A percentile compares a stretch with the other conserved stretches of the same genome.
Conservation (phyloP, 2,797 vertebrate species). For the Alauda arvensis region DNA sequence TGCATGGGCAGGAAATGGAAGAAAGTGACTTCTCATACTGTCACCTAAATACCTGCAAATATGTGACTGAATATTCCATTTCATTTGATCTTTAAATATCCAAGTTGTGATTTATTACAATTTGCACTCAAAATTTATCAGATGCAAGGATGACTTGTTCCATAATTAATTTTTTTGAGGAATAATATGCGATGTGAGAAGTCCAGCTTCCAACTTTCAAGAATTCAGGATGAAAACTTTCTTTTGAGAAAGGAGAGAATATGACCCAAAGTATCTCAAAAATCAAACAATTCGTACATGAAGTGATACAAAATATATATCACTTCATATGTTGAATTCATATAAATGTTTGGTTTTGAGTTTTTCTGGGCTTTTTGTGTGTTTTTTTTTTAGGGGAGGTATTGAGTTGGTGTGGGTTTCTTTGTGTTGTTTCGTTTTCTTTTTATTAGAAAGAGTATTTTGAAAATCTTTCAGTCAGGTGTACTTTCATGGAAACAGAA, state of each 20-base stretch:
- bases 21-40: background rate
- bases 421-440: background rate
- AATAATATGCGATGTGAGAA: background rate
- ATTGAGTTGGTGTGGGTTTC: background rate
- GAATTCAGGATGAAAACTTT: background rate
- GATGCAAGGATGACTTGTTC: background rate
- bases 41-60: background rate
- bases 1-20: background rate
- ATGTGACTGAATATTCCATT: background rate
- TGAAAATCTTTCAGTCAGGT: background rate
- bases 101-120: background rate
- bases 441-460: background rate
- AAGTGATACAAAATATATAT: background rate
- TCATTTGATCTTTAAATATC: background rate
- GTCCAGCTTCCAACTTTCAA: background rate
- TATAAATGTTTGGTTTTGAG: rapidly evolving
- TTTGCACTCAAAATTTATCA: background rate
- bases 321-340: no score
- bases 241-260: background rate
- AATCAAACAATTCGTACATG: background rate
- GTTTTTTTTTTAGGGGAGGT: no score
- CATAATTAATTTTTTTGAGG: background rate
- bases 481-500: background rate
- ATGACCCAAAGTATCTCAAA: background rate
- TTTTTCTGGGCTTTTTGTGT: background rate